Evolutionary conservation across 1,140 invertebrate genomes (phyloP).

Genomic region (Paralvinella palmiformis): DNA sequence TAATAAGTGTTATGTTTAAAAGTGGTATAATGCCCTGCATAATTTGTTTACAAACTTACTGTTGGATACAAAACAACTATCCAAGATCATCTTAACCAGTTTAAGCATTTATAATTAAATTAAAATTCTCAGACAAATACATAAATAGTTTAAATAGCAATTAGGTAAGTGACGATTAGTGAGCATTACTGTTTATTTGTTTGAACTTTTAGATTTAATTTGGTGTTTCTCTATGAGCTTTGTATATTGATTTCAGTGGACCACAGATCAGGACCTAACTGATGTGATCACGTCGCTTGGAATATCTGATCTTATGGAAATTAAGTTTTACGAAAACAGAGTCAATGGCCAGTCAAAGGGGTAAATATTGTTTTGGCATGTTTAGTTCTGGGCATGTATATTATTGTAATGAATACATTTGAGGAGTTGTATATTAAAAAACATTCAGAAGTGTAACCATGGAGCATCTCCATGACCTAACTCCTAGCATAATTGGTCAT

Average conservation of each 20-base stretch:
- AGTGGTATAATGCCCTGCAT: neutral
- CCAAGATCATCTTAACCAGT: neutral
- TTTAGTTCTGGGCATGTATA: too few species aligned
- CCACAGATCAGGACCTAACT: slow-evolving; percentile 91
- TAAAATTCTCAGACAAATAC: neutral
- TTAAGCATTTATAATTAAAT: neutral
- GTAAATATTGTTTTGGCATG: too few species aligned
- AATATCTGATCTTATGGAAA: slow-evolving; percentile 89
- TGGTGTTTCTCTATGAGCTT: neutral
- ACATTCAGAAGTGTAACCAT: too few species aligned
- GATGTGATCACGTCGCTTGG: slow-evolving; percentile 81
- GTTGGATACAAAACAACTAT: neutral
- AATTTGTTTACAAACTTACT: neutral
- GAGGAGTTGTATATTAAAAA: too few species aligned
- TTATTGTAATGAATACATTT: too few species aligned
- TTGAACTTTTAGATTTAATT: neutral
- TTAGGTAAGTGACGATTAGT: neutral
- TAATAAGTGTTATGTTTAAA: neutral
- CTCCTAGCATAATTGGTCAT: too few species aligned
- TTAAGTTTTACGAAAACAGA: slow-evolving; percentile 99
- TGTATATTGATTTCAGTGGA: slow-evolving; percentile 72
- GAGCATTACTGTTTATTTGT: neutral
- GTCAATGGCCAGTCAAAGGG: slow-evolving; percentile 99
- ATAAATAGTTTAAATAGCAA: too few species aligned
- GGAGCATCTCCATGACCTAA: too few species aligned